A percentile compares a stretch with the other conserved stretches of the same genome.
phyloP scores from a whole-genome alignment of 2,888 invertebrate genomes.

The Apeira syringaria region DNA sequence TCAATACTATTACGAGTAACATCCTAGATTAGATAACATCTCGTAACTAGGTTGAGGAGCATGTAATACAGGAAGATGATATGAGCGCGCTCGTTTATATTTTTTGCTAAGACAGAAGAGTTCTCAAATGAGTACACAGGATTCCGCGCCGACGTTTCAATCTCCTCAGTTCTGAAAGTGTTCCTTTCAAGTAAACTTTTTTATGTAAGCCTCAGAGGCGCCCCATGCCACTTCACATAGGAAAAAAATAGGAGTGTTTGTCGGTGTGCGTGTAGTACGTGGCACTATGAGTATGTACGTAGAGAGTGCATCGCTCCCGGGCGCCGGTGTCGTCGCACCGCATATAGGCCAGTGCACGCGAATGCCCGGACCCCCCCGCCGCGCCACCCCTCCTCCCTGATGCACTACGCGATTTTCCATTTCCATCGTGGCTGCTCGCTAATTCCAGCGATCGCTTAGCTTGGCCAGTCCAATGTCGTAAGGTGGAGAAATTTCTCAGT shows the following conservation, averaged over 20 bases:
- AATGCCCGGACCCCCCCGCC: conserved; percentile 63
- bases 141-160: conserved; percentile 49
- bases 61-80: conserved; percentile 31
- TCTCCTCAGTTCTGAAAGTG: conserved; percentile 61
- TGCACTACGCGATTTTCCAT: conserved; percentile 80
- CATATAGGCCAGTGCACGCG: conserved; percentile 84
- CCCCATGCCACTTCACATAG: conserved; percentile 62
- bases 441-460: conserved; percentile 62
- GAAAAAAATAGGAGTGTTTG: conserved; percentile 70
- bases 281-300: conserved; percentile 68
- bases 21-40: conserved; percentile 12
- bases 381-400: conserved; percentile 41
- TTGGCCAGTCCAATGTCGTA: conserved; percentile 55
- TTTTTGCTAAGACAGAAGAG: conserved; percentile 14
- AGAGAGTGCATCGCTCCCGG: conserved; percentile 83
- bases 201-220: conserved; percentile 60
- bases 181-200: conserved; percentile 65
- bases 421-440: conserved; percentile 69
- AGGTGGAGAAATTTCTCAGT: conserved; percentile 64
- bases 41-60: conserved; percentile 22
- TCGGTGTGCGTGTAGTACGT: conserved; percentile 75
- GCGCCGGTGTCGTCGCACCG: conserved; percentile 81
- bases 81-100: conserved; percentile 12
- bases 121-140: conserved; percentile 28
- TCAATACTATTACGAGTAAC: conserved; percentile 13